These are phyloP conservation scores for Diplosoma virens DNA, from an alignment of 23 tunicate species.

Conservation along the genomic window DNA sequence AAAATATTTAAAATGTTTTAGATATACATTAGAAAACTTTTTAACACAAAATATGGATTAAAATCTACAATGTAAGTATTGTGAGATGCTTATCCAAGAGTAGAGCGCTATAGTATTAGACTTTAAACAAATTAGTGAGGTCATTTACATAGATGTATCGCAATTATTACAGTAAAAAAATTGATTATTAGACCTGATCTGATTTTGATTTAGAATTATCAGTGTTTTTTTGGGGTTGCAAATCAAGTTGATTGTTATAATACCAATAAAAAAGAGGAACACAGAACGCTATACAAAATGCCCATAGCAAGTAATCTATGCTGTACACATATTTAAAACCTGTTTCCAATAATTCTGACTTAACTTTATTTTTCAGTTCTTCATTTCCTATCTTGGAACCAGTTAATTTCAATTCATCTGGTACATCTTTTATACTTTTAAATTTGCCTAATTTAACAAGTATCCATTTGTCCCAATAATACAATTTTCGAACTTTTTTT, in stretches of 20 bases:
- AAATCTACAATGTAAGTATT: no score
- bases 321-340: slow-evolving; percentile 2
- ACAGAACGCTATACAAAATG: neutral
- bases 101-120: no score
- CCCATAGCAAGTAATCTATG: slow-evolving; percentile 19
- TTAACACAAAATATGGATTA: no score
- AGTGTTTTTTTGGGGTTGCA: no score
- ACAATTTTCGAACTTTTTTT: neutral
- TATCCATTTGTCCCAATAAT: slow-evolving; percentile 34
- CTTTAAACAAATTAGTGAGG: no score
- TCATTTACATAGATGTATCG: no score
- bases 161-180: no score
- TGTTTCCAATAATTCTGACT: slow-evolving; percentile 18
- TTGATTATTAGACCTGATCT: no score
- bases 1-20: no score
- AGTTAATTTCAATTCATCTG: slow-evolving; percentile 20
- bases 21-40: no score
- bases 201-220: no score
- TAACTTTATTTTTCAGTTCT: slow-evolving; percentile 13
- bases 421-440: slow-evolving; percentile 42
- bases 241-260: neutral
- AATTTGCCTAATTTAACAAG: slow-evolving; percentile 50
- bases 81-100: no score
- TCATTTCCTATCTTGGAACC: neutral
- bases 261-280: neutral